Evolutionary conservation across 1,140 invertebrate genomes (phyloP), one percentile per base, ranked within the genome.

Genomic region (Philotrypesis tridentata): DNA sequence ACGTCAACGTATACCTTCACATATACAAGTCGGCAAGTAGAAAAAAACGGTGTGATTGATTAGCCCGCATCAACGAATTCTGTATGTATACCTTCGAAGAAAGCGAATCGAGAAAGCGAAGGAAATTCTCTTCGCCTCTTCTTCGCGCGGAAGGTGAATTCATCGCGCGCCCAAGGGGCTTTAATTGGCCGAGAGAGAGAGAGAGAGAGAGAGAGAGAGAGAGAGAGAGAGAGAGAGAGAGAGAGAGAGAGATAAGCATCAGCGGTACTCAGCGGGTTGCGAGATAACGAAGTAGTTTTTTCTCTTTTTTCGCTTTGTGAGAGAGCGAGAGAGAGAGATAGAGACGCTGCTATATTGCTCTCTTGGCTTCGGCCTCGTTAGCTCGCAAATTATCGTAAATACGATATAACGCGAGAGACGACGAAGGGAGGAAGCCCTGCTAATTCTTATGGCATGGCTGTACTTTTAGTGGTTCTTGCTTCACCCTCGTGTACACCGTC

Each of bases 341-440:
- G 40, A 17, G 8, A 9, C 37, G 1, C 8, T 40, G 12, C 60
- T 63, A 63, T 23, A 63, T 0, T 5, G 1, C 29, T 33, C n/a
- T 76, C 27, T 70, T 70, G 17, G 25, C 68, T 73, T 73, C 61
- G 21, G 70, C 60, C 75, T 82, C 40, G 71, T 78, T 78, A 82
- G 60, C 27, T 77, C 25, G 67, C 33, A 76, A 82, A 79, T 82
- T 82, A 82, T 67, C 70, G 67, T 78, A 77, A 82, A 78, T 48
- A 60, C 29, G 75, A 73, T 73, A 72, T 63, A 67, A 43, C 37
- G 55, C 48, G 63, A 27, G 43, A 25, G 60, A 37, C 65, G n/a
- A 17, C 23, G 25, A 29, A 7, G 7, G 23, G 11, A 40, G 0
- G 63, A 78, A 78, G 75, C 63, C 75, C 6, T 48, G 55, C 27